Percentiles rank a stretch among this genome's conserved stretches.
phyloP scores from a whole-genome alignment of 2,888 invertebrate genomes.

The Orthonevra nobilis region DNA sequence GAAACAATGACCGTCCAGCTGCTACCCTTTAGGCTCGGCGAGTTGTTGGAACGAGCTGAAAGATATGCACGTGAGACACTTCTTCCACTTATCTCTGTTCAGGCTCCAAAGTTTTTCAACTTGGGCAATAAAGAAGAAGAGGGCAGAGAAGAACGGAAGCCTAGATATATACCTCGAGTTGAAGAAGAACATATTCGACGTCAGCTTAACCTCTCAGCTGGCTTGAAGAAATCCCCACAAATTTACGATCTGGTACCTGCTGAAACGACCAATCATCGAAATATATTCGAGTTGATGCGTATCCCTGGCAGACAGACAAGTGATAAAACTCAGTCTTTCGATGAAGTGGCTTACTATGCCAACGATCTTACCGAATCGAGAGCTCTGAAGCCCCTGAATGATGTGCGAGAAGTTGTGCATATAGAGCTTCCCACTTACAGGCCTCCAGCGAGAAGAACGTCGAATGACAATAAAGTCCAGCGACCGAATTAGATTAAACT shows the following conservation, averaged over 20 bases:
- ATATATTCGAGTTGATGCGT: conserved; percentile 77
- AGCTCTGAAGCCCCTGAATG: conserved; percentile 75
- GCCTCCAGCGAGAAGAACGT: conserved; percentile 76
- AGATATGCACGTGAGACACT: conserved; percentile 89
- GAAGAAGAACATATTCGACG: conserved; percentile 75
- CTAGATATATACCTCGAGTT: conserved; percentile 84
- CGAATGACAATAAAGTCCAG: conserved; percentile 38
- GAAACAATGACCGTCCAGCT: conserved; percentile 86
- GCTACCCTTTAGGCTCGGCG: conserved; percentile 88
- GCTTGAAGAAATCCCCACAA: conserved; percentile 8
- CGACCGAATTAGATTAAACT: conserved; percentile 38
- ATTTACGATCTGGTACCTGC: conserved; percentile 50
- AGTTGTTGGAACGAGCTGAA: conserved; percentile 90
- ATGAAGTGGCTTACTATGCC: conserved; percentile 76
- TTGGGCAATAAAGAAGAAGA: conserved; percentile 81
- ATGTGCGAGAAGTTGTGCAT: conserved; percentile 78
- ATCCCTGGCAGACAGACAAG: conserved; percentile 39
- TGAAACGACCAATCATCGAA: conserved; percentile 73
- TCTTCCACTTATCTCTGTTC: conserved; percentile 88
- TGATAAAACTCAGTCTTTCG: conserved; percentile 47
- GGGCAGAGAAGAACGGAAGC: conserved; percentile 76
- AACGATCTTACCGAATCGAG: conserved; percentile 75
- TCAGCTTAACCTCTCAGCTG: conserved; percentile 19
- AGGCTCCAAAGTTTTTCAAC: conserved; percentile 87
- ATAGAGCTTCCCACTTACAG: conserved; percentile 84